Base-by-base conservation (phyloP, 2,797 vertebrate species). In the Etheostoma perlongum region DNA sequence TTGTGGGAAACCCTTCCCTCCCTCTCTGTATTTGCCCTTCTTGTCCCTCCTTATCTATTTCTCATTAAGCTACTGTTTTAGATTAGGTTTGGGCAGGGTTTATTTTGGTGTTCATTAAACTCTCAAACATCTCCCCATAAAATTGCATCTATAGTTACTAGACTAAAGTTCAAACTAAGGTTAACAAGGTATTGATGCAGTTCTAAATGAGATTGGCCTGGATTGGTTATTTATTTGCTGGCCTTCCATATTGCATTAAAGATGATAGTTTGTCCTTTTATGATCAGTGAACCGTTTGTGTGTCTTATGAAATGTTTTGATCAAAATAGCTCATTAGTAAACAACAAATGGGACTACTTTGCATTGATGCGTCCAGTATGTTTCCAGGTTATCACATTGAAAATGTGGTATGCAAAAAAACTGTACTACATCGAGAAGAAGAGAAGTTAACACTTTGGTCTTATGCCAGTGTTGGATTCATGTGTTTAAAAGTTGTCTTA, bases 121-220 rank as follows among this genome's bases (percentile, higher is more conserved):
- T 83, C 81, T 88, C 83, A 78, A 53, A 85, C 76, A 76, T 77
- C 55, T 72, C 48, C 61, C 77, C 66, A 47, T 77, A 92, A 84
- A 92, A 92, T 91, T 91, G 86, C 81, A 86, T 86, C 68, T 83
- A 54, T 75, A 86, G 72, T 87, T 86, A 82, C 78, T 77, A 83
- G 78, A 83, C 67, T 76, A 9, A 79, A 84, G 85, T 90, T 90
- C 90, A 93, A 36, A 53, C 44, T 40, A 47, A 81, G 72, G 76
- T 78, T 67, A 84, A 75, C 49, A 42, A 75, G 79, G 13, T 58
- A 72, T 73, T 65, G 82, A 68, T 64, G 65, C 13, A 61, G 48
- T 12, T 46, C 27, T 66, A 79, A 79, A 64, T 76, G 78, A 74
- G 12, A 51, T 58, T 62, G 13, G 36, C 71, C 16, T 63, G 53